Evolutionary conservation across 1,140 invertebrate species (phyloP).

Genomic region (Sesamia nonagrioides): DNA sequence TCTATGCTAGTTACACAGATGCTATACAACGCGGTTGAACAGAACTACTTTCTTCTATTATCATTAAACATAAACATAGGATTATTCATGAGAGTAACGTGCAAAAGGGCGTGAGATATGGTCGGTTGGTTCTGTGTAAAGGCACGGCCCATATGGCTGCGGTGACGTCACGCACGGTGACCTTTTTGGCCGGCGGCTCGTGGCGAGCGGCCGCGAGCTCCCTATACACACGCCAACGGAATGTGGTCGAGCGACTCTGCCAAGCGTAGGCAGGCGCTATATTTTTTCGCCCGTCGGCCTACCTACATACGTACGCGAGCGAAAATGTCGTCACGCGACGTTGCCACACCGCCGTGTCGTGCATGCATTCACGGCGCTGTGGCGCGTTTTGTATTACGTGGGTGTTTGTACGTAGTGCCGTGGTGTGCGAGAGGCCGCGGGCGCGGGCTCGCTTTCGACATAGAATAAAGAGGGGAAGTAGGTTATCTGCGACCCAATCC

Average conservation of each 20-base stretch:
- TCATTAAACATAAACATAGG: slow-evolving; percentile 59
- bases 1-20: not conserved
- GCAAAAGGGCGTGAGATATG: slow-evolving; percentile 73
- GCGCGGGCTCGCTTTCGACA: slow-evolving; percentile 79
- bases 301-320: slow-evolving; percentile 87
- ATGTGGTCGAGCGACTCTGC: slow-evolving; percentile 83
- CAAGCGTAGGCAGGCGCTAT: slow-evolving; percentile 86
- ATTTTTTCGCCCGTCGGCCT: slow-evolving; percentile 86
- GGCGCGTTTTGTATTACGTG: slow-evolving; percentile 79
- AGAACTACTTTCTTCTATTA: slow-evolving; percentile 14
- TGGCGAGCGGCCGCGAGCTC: slow-evolving; percentile 68
- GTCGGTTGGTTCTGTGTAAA: slow-evolving; percentile 60
- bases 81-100: slow-evolving; percentile 67
- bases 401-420: slow-evolving; percentile 74
- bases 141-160: slow-evolving; percentile 79
- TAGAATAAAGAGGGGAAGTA: too few relatives aligned
- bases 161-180: slow-evolving; percentile 82
- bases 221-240: slow-evolving; percentile 81
- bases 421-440: slow-evolving; percentile 79
- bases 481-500: too few relatives aligned
- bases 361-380: slow-evolving; percentile 76
- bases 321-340: slow-evolving; percentile 88
- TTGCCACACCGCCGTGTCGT: slow-evolving; percentile 83
- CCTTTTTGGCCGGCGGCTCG: slow-evolving; percentile 82
- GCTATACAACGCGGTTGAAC: not conserved